Conservation (phyloP, 2,888 invertebrate species). For the Erannis defoliaria region DNA sequence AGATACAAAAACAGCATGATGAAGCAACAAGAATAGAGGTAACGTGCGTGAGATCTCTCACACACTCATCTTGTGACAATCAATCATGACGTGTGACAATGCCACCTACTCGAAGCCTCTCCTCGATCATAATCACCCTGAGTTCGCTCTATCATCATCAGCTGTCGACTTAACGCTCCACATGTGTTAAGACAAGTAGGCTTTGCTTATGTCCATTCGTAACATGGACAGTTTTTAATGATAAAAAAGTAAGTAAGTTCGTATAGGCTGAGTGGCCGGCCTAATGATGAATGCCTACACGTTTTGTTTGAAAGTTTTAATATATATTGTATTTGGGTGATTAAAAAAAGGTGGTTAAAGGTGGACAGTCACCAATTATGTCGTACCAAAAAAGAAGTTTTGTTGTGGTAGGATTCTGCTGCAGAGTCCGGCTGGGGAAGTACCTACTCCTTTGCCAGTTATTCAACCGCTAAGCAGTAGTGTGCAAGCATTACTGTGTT, state of each 20-base stretch:
- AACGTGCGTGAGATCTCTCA: slow-evolving; percentile 6
- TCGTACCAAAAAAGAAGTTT: too few species aligned
- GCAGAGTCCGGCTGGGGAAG: too few species aligned
- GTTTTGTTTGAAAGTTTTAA: too few species aligned
- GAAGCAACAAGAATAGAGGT: neutral
- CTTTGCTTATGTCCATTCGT: neutral
- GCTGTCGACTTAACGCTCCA: slow-evolving; percentile 21
- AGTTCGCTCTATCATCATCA: slow-evolving; percentile 26
- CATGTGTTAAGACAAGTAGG: slow-evolving; percentile 4
- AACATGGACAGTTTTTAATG: neutral
- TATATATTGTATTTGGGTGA: too few species aligned
- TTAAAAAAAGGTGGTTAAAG: too few species aligned
- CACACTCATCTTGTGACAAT: slow-evolving; percentile 20
- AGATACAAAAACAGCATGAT: neutral
- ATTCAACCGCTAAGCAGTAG: too few species aligned
- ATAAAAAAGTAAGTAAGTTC: neutral
- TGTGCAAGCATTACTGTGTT: too few species aligned
- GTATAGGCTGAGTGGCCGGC: too few species aligned
- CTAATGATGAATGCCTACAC: too few species aligned
- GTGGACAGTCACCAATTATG: too few species aligned
- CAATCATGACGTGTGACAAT: slow-evolving; percentile 24
- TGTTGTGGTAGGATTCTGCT: too few species aligned
- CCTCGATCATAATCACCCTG: slow-evolving; percentile 24
- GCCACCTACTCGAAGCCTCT: neutral
- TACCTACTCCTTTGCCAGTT: too few species aligned